These are phyloP conservation scores for Chloebia gouldiae DNA, from an alignment of 2,113 vertebrate species.

Conservation along the genomic window DNA sequence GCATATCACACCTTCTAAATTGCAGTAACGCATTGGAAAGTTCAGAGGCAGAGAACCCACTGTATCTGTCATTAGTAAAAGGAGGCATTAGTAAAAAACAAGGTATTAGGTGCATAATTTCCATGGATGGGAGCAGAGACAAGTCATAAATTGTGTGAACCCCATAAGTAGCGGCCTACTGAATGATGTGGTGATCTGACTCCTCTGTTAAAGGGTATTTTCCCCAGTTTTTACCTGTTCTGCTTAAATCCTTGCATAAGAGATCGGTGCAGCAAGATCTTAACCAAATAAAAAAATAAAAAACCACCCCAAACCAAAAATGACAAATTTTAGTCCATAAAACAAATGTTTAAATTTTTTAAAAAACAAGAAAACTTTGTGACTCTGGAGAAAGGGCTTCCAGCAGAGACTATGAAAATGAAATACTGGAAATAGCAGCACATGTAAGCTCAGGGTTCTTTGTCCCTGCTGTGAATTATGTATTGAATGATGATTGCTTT, in stretches of 20 bases:
- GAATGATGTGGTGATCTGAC: background rate
- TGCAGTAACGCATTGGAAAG: background rate
- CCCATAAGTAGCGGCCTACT: background rate
- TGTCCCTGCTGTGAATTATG: conserved; percentile 45
- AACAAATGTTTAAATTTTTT: background rate
- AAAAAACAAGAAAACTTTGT: conserved; percentile 17
- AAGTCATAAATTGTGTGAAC: background rate
- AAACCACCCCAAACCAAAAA: background rate
- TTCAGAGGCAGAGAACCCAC: background rate
- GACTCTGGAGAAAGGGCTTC: background rate
- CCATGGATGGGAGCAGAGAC: background rate
- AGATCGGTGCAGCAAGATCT: background rate
- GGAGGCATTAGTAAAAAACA: background rate
- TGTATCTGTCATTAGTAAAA: background rate
- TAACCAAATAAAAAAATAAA: background rate
- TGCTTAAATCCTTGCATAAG: background rate
- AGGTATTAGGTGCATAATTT: background rate
- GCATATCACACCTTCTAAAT: background rate
- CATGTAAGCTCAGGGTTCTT: background rate
- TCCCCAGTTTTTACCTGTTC: background rate
- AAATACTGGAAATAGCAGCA: conserved; percentile 33
- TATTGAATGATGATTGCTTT: conserved; percentile 48
- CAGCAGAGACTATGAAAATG: conserved; percentile 36
- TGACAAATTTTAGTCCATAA: background rate
- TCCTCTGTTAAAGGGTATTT: background rate